phyloP scores from a whole-genome alignment of 2,888 invertebrate species.

The Masnerella sp. region DNA sequence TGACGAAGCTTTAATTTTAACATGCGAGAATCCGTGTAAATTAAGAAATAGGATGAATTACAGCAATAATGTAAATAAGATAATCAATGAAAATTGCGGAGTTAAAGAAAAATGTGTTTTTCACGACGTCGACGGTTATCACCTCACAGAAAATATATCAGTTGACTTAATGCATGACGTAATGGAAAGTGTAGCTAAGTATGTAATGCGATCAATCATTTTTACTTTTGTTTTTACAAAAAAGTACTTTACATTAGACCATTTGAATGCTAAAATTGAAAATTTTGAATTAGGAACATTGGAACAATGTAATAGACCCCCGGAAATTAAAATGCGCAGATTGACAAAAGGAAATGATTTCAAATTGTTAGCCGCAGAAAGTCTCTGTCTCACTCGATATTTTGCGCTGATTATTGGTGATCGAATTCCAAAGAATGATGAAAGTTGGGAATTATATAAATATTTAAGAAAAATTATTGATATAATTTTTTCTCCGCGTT shows the following conservation, averaged over 20 bases:
- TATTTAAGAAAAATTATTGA: slow-evolving; percentile 10
- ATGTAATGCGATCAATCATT: slow-evolving; percentile 6
- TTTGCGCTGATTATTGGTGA: slow-evolving; percentile 10
- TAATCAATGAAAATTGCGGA: slow-evolving; percentile 1
- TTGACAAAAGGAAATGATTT: slow-evolving; percentile 10
- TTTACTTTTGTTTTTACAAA: slow-evolving; percentile 8
- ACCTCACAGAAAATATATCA: slow-evolving; percentile 22
- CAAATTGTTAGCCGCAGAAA: slow-evolving; percentile 19
- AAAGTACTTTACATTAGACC: slow-evolving; percentile 16
- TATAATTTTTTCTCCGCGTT: slow-evolving; percentile 10
- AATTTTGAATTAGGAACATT: slow-evolving; percentile 9
- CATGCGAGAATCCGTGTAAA: slow-evolving; percentile 1
- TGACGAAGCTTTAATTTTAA: not conserved
- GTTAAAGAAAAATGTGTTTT: slow-evolving; percentile 24
- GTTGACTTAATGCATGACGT: slow-evolving; percentile 18
- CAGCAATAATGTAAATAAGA: slow-evolving; percentile 1
- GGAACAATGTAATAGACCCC: slow-evolving; percentile 7
- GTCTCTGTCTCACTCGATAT: slow-evolving; percentile 16
- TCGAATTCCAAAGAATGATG: not conserved
- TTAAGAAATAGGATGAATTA: slow-evolving; percentile 18
- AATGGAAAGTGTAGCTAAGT: slow-evolving; percentile 10
- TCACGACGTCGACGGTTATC: slow-evolving; percentile 11
- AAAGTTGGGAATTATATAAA: slow-evolving; percentile 5
- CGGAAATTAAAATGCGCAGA: not conserved
- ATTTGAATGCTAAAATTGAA: slow-evolving; percentile 4